Base-by-base conservation (phyloP, 2,113 vertebrate genomes). In the Protobothrops flavoviridis region DNA sequence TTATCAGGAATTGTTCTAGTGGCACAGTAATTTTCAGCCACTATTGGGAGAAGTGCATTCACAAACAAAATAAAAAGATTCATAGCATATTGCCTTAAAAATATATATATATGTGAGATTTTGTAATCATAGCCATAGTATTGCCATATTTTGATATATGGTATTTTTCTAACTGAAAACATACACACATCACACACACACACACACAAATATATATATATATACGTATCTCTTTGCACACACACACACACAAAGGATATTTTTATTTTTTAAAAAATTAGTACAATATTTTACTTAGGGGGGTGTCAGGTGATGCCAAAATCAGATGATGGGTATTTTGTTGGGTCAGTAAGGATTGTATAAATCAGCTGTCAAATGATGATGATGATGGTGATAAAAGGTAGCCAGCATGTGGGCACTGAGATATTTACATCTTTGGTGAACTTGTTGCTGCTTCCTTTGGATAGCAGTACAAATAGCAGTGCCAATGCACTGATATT, bases 101-200 rank as follows among this genome's bases (percentile, higher is more conserved):
- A 3, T 88, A 56, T 50, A 57, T 95, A 61, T 98, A 97, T 98
- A 96, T 96, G 94, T 96, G 96, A 95, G 95, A 93, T 95, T 96
- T 95, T 95, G n/a, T 95, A 91, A 95, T 94, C 96, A 95, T 94
- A 95, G 94, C 96, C 95, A 97, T 97, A 96, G 96, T 94, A 97
- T 96, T 95, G 95, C 97, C 97, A 59, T 97, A 97, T 98, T 98
- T 98, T 98, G 96, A 97, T 98, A 98, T 2, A 43, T 93, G 90
- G 95, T 0, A 43, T 97, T 97, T 96, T 97, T 97, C 96, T 95
- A 98, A 98, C 97, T 98, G 97, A 97, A 98, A 98, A 92, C 95
- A 97, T 98, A 97, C 94, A 95, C 97, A 97, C 55, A 13, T 7
- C 0, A 29, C 24, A 53, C 24, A 29, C 26, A 29, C 26, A 61